phyloP scores from a whole-genome alignment of 1,140 invertebrate species.

The Cylas formicarius region DNA sequence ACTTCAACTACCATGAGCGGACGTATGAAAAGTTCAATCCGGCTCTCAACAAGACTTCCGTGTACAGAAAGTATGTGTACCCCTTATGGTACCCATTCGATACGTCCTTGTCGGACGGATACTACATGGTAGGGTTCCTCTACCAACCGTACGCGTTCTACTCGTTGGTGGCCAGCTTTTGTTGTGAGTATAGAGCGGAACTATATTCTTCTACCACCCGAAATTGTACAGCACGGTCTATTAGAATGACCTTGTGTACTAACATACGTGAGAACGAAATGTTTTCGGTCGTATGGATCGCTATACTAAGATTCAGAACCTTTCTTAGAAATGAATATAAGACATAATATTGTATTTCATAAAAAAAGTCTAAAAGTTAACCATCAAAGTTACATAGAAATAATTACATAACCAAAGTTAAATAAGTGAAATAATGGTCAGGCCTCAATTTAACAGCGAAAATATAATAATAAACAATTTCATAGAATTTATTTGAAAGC shows the following conservation, averaged over 20 bases:
- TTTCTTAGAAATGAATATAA: too few relatives aligned
- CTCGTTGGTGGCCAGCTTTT: conserved; percentile 7
- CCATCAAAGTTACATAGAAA: too few relatives aligned
- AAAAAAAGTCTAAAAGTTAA: too few relatives aligned
- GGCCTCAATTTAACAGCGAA: too few relatives aligned
- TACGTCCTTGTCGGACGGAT: conserved; percentile 19
- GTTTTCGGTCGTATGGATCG: too few relatives aligned
- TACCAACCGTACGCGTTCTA: conserved; percentile 11
- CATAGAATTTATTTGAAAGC: too few relatives aligned
- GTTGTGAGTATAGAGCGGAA: conserved; percentile 14
- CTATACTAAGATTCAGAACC: too few relatives aligned
- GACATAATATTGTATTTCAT: too few relatives aligned
- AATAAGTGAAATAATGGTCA: too few relatives aligned
- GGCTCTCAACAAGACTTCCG: conserved; percentile 12
- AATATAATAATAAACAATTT: too few relatives aligned
- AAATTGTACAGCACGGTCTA: not conserved
- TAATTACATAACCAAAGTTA: too few relatives aligned
- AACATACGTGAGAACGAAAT: not conserved
- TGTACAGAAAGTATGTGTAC: conserved; percentile 15
- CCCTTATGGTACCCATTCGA: conserved; percentile 21
- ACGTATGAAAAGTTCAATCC: conserved; percentile 16
- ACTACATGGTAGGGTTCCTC: conserved; percentile 16
- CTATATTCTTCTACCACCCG: not conserved
- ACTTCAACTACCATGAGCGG: not conserved
- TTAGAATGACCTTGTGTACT: not conserved